Conservation (phyloP, 2,888 invertebrate species). For the Phortica magna region DNA sequence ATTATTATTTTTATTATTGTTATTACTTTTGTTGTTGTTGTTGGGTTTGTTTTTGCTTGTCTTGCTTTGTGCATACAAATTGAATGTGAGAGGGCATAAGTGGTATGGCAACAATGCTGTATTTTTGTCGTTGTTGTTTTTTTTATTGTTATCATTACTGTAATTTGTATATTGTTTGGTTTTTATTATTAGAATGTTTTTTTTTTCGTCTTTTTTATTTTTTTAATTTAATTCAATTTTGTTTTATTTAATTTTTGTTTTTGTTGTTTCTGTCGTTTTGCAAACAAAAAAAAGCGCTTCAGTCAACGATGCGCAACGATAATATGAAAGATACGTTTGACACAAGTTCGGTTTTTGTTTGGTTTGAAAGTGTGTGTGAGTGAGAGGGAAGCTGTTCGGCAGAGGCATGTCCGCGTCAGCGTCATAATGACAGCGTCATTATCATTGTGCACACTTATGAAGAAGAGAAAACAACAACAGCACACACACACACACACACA, state of each 20-base stretch:
- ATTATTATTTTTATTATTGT: slow-evolving; percentile 8
- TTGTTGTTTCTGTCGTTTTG: slow-evolving; percentile 7
- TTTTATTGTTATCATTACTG: slow-evolving; percentile 2
- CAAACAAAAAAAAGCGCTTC: not conserved
- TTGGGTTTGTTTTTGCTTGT: slow-evolving; percentile 26
- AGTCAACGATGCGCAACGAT: slow-evolving; percentile 18
- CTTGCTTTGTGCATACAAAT: slow-evolving; percentile 34
- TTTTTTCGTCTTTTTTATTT: not conserved
- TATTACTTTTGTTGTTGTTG: slow-evolving; percentile 28
- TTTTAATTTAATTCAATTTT: not conserved
- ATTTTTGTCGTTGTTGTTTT: not conserved
- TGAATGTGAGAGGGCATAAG: not conserved
- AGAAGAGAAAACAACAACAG: too few relatives aligned
- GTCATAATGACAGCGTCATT: slow-evolving; percentile 14
- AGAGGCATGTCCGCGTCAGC: not conserved
- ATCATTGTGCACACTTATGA: not conserved
- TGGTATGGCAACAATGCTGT: not conserved
- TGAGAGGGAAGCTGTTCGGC: not conserved
- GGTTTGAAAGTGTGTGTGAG: not conserved
- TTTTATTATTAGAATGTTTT: not conserved
- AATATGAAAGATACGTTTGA: not conserved
- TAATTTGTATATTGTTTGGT: not conserved
- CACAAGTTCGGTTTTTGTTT: not conserved
- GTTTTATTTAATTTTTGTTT: not conserved
- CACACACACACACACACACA: too few relatives aligned